These are phyloP conservation scores for Mastomys coucha DNA, from an alignment of 2,113 vertebrate genomes.

Conservation along the genomic window DNA sequence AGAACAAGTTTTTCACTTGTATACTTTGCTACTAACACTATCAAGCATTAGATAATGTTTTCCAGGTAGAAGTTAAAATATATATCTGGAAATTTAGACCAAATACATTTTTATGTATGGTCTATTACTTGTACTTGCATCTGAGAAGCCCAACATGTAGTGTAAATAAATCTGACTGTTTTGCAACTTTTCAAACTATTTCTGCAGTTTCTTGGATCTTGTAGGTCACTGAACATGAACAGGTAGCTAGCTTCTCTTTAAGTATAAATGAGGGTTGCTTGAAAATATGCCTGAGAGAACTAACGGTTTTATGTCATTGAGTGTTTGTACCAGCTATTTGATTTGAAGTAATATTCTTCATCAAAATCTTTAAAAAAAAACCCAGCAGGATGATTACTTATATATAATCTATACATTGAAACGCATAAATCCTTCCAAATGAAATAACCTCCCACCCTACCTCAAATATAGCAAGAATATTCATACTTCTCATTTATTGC, in stretches of 20 bases:
- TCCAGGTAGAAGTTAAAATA: slow-evolving; percentile 46
- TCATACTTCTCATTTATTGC: neutral
- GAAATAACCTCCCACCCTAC: neutral
- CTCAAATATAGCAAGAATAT: neutral
- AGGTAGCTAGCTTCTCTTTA: neutral
- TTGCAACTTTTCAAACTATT: slow-evolving; percentile 14
- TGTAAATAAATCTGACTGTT: neutral
- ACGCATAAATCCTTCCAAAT: neutral
- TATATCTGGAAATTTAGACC: neutral
- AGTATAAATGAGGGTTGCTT: neutral
- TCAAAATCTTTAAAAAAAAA: neutral
- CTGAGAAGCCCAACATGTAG: slow-evolving; percentile 38
- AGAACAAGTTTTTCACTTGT: slow-evolving; percentile 50
- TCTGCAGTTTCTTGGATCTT: neutral
- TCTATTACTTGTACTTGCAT: slow-evolving; percentile 3
- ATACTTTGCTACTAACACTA: neutral
- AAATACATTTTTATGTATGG: slow-evolving; percentile 33
- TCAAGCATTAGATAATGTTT: slow-evolving; percentile 40
- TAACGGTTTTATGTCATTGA: neutral
- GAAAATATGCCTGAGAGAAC: neutral
- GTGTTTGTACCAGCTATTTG: slow-evolving; percentile 11
- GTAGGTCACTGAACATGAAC: neutral
- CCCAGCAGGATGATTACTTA: neutral
- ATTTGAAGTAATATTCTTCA: slow-evolving; percentile 29
- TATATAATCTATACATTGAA: neutral